These are phyloP conservation scores for Monodelphis domestica DNA, from an alignment of 2,797 vertebrate species.

Conservation along the genomic window DNA sequence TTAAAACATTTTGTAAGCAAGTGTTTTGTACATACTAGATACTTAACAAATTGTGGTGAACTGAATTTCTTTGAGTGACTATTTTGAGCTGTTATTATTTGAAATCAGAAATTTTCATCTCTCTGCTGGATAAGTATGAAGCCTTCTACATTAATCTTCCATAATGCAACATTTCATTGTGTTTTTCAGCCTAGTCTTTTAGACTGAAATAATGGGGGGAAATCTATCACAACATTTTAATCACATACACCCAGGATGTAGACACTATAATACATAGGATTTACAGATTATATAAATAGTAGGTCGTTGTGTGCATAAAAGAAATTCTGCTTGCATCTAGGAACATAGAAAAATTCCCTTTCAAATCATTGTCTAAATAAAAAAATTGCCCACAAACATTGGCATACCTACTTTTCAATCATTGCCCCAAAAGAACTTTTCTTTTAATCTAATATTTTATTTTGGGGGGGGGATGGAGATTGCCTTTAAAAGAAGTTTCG, in stretches of 20 bases:
- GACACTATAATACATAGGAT: not conserved
- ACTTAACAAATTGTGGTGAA: not conserved
- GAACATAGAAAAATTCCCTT: not conserved
- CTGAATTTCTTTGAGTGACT: not conserved
- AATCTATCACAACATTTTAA: slow-evolving; percentile 3
- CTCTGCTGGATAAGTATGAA: not conserved
- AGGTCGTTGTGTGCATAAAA: not conserved
- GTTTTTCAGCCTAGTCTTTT: not conserved
- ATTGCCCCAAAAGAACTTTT: not conserved
- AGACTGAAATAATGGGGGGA: not conserved
- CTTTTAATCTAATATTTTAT: slow-evolving; percentile 24
- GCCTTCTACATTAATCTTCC: not conserved
- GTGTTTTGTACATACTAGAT: not conserved
- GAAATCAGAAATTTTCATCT: not conserved
- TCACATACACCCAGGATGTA: not conserved
- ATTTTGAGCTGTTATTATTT: not conserved
- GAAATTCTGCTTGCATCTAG: not conserved
- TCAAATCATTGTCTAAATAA: not conserved
- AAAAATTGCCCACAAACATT: not conserved
- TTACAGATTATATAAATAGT: slow-evolving; percentile 11
- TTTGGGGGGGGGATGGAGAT: not conserved
- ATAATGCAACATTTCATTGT: not conserved
- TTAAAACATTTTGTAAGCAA: not conserved
- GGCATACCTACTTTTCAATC: not conserved
- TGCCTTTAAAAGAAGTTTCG: slow-evolving; percentile 47